These are phyloP conservation scores for Amblyornis subalaris DNA, from an alignment of 2,113 vertebrate species.

Conservation along the genomic window DNA sequence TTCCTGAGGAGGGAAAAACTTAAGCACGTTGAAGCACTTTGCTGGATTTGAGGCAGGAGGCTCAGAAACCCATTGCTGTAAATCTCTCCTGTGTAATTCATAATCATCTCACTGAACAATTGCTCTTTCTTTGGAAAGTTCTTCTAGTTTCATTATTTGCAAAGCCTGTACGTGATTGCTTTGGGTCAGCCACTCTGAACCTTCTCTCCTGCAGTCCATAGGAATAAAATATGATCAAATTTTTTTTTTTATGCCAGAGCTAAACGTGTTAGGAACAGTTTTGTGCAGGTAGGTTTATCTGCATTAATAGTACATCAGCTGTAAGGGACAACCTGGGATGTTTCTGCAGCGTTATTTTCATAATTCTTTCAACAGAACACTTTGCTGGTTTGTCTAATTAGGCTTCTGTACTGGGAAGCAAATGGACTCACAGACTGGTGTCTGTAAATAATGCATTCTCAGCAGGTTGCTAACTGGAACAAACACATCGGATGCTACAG, in stretches of 20 bases:
- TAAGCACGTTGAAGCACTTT: background rate
- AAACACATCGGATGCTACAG: background rate
- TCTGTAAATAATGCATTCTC: constrained; percentile 19
- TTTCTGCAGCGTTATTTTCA: constrained; percentile 23
- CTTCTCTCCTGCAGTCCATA: background rate
- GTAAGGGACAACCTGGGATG: background rate
- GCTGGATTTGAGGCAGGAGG: constrained; percentile 27
- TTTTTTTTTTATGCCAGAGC: background rate
- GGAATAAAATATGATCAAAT: background rate
- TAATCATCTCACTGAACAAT: constrained; percentile 16
- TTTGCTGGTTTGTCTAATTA: constrained; percentile 37
- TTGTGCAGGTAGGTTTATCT: constrained; percentile 4
- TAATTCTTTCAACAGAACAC: background rate
- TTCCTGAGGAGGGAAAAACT: constrained; percentile 1
- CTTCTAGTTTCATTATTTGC: constrained; percentile 16
- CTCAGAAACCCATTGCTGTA: constrained; percentile 13
- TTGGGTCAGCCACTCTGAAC: background rate
- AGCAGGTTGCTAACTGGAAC: background rate
- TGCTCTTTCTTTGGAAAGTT: constrained; percentile 2
- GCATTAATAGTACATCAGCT: constrained; percentile 14
- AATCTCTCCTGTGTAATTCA: constrained; percentile 15
- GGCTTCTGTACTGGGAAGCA: constrained; percentile 14
- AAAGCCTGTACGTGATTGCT: background rate
- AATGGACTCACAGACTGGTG: background rate
- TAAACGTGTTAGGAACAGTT: background rate